A percentile compares a stretch with the other conserved stretches of the same genome.
phyloP scores from a whole-genome alignment of 2,888 invertebrate species.

The Eupeodes latifasciatus region DNA sequence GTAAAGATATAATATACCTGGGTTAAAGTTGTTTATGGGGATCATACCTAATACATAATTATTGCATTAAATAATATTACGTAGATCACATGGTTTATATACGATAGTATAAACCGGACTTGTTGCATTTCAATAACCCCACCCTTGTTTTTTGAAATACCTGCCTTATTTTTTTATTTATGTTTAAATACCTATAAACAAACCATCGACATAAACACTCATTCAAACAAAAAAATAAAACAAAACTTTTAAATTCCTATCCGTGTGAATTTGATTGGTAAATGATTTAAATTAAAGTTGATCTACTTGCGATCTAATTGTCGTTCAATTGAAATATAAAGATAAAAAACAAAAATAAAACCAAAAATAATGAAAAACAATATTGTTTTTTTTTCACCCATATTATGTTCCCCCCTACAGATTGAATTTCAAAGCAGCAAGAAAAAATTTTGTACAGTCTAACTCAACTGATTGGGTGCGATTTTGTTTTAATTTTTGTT shows the following conservation, averaged over 20 bases:
- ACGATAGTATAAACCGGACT: neutral
- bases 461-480: neutral
- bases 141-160: neutral
- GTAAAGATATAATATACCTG: neutral
- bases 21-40: too few relatives aligned
- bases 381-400: slow-evolving; percentile 22
- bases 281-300: slow-evolving; percentile 47
- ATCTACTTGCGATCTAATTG: slow-evolving; percentile 62
- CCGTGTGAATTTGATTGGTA: slow-evolving; percentile 49
- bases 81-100: neutral
- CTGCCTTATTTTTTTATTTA: neutral
- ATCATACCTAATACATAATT: neutral
- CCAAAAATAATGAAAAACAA: neutral
- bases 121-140: slow-evolving; percentile 24
- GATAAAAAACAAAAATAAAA: slow-evolving; percentile 15
- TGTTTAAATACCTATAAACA: slow-evolving; percentile 7
- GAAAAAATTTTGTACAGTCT: neutral
- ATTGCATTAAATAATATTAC: neutral
- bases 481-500: too few relatives aligned
- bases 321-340: slow-evolving; percentile 45
- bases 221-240: neutral
- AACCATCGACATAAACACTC: slow-evolving; percentile 16
- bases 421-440: slow-evolving; percentile 21
- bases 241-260: slow-evolving; percentile 9
- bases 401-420: slow-evolving; percentile 25